Conservation (phyloP, 1,140 invertebrate species). For the Drosophila funebris region DNA sequence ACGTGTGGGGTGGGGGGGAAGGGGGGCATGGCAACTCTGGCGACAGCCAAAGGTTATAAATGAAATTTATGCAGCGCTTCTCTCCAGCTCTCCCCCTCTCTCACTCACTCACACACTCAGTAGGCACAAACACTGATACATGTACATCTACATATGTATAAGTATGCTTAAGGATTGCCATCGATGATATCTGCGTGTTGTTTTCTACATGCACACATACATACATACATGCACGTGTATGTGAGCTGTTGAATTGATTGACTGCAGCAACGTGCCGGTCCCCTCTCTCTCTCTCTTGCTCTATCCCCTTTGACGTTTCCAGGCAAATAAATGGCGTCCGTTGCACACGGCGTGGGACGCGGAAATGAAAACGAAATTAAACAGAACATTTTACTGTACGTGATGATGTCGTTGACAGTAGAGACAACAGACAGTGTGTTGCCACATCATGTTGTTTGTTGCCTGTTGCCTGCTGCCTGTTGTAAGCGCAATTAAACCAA, state of each 20-base stretch:
- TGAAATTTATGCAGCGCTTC: constrained; percentile 35
- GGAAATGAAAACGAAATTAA: constrained; percentile 80
- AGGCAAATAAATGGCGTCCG: constrained; percentile 43
- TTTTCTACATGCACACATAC: background rate
- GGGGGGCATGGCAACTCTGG: constrained; percentile 30
- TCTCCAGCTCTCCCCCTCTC: background rate
- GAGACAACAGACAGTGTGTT: background rate
- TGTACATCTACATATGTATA: background rate
- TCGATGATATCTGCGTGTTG: constrained; percentile 30
- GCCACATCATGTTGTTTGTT: constrained; percentile 55
- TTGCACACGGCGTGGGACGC: constrained; percentile 33
- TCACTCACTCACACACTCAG: background rate
- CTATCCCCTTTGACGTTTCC: background rate
- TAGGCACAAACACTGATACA: constrained; percentile 4
- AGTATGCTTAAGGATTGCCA: constrained; percentile 14
- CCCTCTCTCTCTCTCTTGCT: background rate
- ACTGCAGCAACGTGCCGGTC: constrained; percentile 50
- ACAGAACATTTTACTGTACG: constrained; percentile 62
- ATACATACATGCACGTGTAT: constrained; percentile 20
- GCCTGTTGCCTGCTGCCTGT: constrained; percentile 55
- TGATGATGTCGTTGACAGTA: constrained; percentile 28
- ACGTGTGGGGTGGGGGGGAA: no score
- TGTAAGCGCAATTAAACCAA: constrained; percentile 72
- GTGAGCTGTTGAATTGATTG: constrained; percentile 68
- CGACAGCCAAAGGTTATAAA: constrained; percentile 47